These are phyloP conservation scores for Phyllotreta striolata DNA, from an alignment of 2,888 invertebrate species.

Conservation along the genomic window DNA sequence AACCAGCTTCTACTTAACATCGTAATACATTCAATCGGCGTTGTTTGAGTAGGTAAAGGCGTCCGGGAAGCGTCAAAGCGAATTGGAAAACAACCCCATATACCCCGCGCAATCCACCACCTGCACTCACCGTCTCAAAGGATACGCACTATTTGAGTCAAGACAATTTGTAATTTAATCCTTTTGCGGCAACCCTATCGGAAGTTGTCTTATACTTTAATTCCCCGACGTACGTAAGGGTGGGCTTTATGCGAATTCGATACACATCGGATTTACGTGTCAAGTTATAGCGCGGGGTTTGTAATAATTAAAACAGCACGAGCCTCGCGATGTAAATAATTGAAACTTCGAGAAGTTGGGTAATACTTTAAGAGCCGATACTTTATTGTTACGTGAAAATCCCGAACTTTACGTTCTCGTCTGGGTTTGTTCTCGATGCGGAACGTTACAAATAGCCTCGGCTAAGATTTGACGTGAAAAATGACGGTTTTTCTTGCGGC, in stretches of 20 bases:
- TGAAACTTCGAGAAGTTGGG: no score
- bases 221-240: slow-evolving; percentile 7
- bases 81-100: background rate
- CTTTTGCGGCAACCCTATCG: slow-evolving; percentile 14
- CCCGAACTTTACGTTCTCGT: background rate
- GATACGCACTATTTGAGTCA: slow-evolving; percentile 3
- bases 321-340: no score
- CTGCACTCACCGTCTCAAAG: slow-evolving; percentile 3
- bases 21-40: no score
- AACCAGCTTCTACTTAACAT: no score
- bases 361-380: no score
- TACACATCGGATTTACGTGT: slow-evolving; percentile 5
- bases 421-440: background rate
- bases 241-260: background rate
- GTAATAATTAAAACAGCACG: no score
- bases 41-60: no score
- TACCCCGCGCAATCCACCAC: slow-evolving; percentile 1
- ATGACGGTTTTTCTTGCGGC: slow-evolving; percentile 5
- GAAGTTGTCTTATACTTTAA: background rate
- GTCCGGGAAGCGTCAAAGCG: no score
- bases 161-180: slow-evolving; percentile 17
- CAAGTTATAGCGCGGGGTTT: no score
- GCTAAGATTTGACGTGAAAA: slow-evolving; percentile 11
- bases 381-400: no score
- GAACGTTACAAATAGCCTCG: slow-evolving; percentile 13